Base-by-base conservation (phyloP, 2,113 vertebrate species). In the Salvelinus namaycush region DNA sequence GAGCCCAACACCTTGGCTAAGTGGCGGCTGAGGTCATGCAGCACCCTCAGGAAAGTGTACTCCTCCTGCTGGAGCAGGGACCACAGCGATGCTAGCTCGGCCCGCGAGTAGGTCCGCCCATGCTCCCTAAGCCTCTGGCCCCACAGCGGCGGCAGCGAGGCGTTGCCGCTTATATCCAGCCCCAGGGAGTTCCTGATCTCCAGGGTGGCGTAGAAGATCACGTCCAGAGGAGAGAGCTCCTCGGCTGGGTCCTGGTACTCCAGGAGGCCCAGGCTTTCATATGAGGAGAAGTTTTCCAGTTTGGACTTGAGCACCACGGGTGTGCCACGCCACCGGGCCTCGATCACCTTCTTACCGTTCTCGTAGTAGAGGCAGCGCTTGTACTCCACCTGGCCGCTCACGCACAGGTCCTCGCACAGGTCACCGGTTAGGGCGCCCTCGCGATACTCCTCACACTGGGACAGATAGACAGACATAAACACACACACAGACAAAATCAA, bases 271-370 rank as follows among this genome's bases (percentile, higher is more conserved):
- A 97, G 94, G 0, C 90, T 89, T 59, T 93, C 95, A 66, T 97
- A 98, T 83, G 95, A 96, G 82, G 96, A 93, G 93, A 99, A 98
- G 70, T 95, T 94, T 84, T 97, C 98, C 78, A 95, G 94, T 79
- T 96, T 96, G 86, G 98, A 96, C 86, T 99, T 99, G 83, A 99
- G 92, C 81, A 99, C 92, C 48, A 99, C 73, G 2, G 95, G 95
- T 20, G 81, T 88, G 27, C 96, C 96, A 20, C 93, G 93, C 98
- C 98, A 99, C 51, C 91, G 93, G 0, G 96, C 97, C 84, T 96
- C 95, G 68, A 99, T 95, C 85, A 99, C 98, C 91, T 97, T 98
- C 90, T 99, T 99, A 54, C 98, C 98, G 14, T 94, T 92, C 81
- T 97, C 94, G 1, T 96, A 97, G 90, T 97, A 96, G 64, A 99